Evolutionary conservation across 1,140 invertebrate genomes (phyloP), one percentile per base, ranked within the genome.

Genomic region (Zaprionus taronus): DNA sequence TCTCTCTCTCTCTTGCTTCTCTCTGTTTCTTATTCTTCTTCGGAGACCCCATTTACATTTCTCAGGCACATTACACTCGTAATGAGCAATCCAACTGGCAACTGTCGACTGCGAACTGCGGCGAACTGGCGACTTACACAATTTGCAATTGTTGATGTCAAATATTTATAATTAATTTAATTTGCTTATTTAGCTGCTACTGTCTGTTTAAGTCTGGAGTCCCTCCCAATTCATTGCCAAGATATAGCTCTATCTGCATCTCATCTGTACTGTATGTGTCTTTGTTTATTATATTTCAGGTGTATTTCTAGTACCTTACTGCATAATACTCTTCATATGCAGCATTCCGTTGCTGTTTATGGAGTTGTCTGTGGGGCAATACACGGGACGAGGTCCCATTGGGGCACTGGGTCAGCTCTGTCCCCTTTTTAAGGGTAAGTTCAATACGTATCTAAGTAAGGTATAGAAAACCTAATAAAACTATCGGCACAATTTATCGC

Each of bases 281-380:
- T 64, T 71, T 61, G 73, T 67, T 81, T 73, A 79, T 47, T 49
- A 28, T 60, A 56, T 93, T 91, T 61, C 94, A 97, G 96, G 96
- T 90, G 96, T 96, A 61, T 97, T 97, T 93, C 94, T 97, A 81
- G 95, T 97, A 91, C 96, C 96, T 78, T 97, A 97, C 93, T 96
- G 96, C 92, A 95, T 97, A 92, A 96, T 97, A 92, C 94, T 97
- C 91, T 89, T 97, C 77, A 94, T 97, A 80, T 97, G 96, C 91
- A 96, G 96, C 51, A 95, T 97, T 63, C 96, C 96, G 2, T 94
- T 97, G 93, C 93, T 97, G n/a, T 97, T 97, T 90, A 97, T 97
- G 96, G 96, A 97, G 92, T 92, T 97, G 58, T 96, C 96, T 22
- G 94, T 97, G 66, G 96, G 96, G 38, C 96, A 97, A 85, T 97